phyloP scores from a whole-genome alignment of 2,888 invertebrate species.

The Troglohyphantes excavatus region DNA sequence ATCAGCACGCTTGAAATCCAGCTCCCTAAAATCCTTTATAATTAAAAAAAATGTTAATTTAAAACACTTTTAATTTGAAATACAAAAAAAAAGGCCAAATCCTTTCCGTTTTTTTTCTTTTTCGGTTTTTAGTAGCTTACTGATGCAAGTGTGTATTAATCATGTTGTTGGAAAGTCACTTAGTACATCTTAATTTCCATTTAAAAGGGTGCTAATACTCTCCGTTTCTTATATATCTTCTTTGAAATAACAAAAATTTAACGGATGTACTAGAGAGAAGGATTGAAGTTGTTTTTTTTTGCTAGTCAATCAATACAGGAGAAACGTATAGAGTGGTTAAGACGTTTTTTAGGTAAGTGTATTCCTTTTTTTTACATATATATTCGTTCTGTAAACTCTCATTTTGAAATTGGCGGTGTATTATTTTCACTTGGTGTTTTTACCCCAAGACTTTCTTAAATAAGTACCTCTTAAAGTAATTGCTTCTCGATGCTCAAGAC shows the following conservation, averaged over 20 bases:
- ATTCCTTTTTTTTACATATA: not conserved
- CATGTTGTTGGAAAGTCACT: constrained; percentile 47
- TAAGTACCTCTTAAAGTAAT: constrained; percentile 46
- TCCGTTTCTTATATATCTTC: not conserved
- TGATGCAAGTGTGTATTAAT: constrained; percentile 31
- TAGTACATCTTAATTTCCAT: constrained; percentile 54
- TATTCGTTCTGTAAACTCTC: not conserved
- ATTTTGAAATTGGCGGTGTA: constrained; percentile 43
- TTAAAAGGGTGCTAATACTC: constrained; percentile 31
- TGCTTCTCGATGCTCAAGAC: not conserved
- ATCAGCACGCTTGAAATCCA: too few relatives aligned
- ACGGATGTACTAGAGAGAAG: not conserved
- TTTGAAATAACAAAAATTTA: too few relatives aligned
- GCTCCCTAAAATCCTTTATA: not conserved
- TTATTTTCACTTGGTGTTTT: constrained; percentile 30
- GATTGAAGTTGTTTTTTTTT: constrained; percentile 20
- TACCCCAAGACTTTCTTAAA: constrained; percentile 13
- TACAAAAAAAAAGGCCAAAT: not conserved
- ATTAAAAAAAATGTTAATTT: constrained; percentile 42
- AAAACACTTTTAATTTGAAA: constrained; percentile 7
- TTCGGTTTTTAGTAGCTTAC: constrained; percentile 12
- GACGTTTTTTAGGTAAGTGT: not conserved
- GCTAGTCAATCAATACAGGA: constrained; percentile 6
- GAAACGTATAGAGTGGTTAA: constrained; percentile 34
- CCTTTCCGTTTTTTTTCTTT: not conserved